These are phyloP conservation scores for Caenorhabditis becei DNA, from an alignment of 2,888 invertebrate species.

Conservation along the genomic window DNA sequence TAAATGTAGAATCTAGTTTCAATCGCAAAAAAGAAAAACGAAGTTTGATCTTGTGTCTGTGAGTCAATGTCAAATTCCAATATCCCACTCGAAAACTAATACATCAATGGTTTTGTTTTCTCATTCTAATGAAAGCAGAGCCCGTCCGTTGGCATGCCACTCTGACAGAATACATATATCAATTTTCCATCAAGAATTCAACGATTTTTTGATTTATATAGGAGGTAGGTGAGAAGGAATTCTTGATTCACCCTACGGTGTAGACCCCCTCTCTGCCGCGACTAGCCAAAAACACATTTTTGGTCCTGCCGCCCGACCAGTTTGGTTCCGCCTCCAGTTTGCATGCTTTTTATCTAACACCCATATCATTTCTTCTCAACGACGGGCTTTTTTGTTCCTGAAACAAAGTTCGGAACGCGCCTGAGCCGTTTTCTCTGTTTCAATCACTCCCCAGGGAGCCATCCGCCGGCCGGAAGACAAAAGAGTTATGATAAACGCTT, in stretches of 20 bases:
- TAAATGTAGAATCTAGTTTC: background rate
- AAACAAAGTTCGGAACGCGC: background rate
- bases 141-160: background rate
- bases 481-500: slow-evolving; percentile 40
- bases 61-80: background rate
- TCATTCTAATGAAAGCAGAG: slow-evolving; percentile 2
- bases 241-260: slow-evolving; percentile 30
- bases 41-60: background rate
- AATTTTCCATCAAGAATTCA: slow-evolving; percentile 51
- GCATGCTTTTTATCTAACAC: slow-evolving; percentile 35
- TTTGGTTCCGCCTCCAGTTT: slow-evolving; percentile 26
- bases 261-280: background rate
- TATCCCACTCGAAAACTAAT: background rate
- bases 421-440: slow-evolving; percentile 16
- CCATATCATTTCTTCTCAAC: slow-evolving; percentile 35
- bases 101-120: slow-evolving; percentile 12
- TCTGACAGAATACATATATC: slow-evolving; percentile 49
- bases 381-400: slow-evolving; percentile 13
- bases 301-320: background rate
- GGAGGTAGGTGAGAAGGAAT: slow-evolving; percentile 25
- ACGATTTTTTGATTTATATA: slow-evolving; percentile 55
- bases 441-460: slow-evolving; percentile 48
- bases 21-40: background rate
- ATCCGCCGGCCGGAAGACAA: slow-evolving; percentile 34
- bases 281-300: slow-evolving; percentile 21